Conservation (phyloP, 2,113 vertebrate genomes). For the Hystrix brachyura region DNA sequence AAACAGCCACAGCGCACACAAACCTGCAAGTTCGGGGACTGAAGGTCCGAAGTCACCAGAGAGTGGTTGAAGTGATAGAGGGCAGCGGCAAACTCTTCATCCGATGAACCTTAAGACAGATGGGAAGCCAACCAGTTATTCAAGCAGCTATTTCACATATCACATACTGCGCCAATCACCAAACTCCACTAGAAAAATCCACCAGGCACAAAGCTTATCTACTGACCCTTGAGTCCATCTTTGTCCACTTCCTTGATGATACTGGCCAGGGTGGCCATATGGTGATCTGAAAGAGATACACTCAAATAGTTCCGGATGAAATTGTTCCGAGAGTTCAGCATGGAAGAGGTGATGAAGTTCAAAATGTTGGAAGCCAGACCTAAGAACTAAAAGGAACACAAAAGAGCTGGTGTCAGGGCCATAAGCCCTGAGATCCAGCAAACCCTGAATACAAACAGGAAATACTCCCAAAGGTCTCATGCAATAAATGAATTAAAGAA, state of each 20-base stretch:
- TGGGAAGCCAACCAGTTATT: neutral
- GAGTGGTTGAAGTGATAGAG: conserved; percentile 99
- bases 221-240: conserved; percentile 95
- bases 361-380: conserved; percentile 97
- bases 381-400: conserved; percentile 92
- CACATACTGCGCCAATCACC: neutral
- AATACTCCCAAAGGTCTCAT: neutral
- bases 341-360: conserved; percentile 98
- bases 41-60: conserved; percentile 97
- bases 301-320: conserved; percentile 99
- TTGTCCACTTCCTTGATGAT: conserved; percentile 99
- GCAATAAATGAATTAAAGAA: neutral
- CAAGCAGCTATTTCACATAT: rapidly evolving
- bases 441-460: neutral
- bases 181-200: neutral
- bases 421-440: neutral
- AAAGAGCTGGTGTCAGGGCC: neutral
- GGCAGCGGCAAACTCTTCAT: conserved; percentile 97
- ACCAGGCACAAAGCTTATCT: neutral
- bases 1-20: neutral
- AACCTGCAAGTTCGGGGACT: conserved; percentile 97
- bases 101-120: conserved; percentile 91
- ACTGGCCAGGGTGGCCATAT: conserved; percentile 97
- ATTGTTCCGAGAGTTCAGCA: conserved; percentile 98
- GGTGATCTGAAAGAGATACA: conserved; percentile 96